These are phyloP conservation scores for Meleagris gallopavo DNA, from an alignment of 2,113 vertebrate genomes.

Conservation along the genomic window DNA sequence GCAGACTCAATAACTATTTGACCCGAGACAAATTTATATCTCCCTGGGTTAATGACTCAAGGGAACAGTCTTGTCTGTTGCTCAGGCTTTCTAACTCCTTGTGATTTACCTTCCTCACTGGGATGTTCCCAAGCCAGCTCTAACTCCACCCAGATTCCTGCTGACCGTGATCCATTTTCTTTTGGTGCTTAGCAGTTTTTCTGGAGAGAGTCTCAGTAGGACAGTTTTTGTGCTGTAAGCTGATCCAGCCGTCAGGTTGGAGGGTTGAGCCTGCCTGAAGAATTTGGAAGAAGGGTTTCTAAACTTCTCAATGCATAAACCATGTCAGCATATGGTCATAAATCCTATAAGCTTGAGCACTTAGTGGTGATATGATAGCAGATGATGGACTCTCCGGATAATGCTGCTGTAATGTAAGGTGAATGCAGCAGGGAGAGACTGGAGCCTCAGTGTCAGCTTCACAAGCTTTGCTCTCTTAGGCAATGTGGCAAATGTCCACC, in stretches of 20 bases:
- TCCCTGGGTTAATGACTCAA: neutral
- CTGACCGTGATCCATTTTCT: neutral
- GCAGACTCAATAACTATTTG: neutral
- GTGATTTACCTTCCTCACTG: neutral
- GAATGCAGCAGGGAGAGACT: neutral
- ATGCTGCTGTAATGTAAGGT: neutral
- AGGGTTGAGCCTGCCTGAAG: conserved; percentile 7
- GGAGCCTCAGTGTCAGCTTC: neutral
- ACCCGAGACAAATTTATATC: neutral
- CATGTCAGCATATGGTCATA: neutral
- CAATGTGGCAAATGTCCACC: neutral
- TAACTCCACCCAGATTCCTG: neutral
- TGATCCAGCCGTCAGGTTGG: neutral
- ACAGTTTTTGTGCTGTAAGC: neutral
- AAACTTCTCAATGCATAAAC: neutral
- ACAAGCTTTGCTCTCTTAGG: accelerated
- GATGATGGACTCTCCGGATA: neutral
- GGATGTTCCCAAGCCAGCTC: neutral
- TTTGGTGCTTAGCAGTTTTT: neutral
- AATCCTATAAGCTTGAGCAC: conserved; percentile 13
- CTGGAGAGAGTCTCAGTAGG: neutral
- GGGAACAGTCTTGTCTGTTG: neutral
- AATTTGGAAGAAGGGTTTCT: conserved; percentile 33
- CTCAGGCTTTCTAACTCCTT: neutral
- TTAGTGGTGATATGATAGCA: neutral